Evolutionary conservation across 1,140 invertebrate species (phyloP).

Genomic region (Heliothis subflexa): DNA sequence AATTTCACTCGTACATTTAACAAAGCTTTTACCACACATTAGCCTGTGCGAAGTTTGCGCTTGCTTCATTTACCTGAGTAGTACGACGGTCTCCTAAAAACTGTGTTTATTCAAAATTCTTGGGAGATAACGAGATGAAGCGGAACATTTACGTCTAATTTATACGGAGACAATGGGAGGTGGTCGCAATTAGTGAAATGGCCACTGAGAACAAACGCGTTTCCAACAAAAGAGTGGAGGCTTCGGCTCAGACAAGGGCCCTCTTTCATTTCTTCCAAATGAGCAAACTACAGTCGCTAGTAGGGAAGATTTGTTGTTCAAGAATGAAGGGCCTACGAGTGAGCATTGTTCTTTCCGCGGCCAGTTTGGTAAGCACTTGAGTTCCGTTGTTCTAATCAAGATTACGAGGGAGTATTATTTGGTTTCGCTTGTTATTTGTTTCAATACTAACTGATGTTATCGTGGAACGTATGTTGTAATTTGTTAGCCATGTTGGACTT

Average conservation of each 20-base stretch:
- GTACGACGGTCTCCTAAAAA: constrained; percentile 35
- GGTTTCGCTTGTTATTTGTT: constrained; percentile 54
- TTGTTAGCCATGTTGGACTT: constrained; percentile 10
- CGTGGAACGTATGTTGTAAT: constrained; percentile 27
- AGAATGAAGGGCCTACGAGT: constrained; percentile 77
- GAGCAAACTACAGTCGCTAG: constrained; percentile 82
- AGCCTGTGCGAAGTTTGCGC: constrained; percentile 16
- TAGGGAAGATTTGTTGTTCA: constrained; percentile 81
- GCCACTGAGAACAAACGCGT: constrained; percentile 82
- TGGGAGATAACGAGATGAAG: constrained; percentile 57
- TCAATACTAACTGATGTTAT: constrained; percentile 45
- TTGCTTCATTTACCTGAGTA: constrained; percentile 43
- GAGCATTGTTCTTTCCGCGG: constrained; percentile 76
- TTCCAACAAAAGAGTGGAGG: constrained; percentile 77
- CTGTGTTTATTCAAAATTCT: constrained; percentile 48
- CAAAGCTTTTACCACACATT: constrained; percentile 36
- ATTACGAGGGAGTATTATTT: constrained; percentile 67
- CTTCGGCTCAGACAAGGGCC: constrained; percentile 70
- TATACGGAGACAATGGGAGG: constrained; percentile 77
- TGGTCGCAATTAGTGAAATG: constrained; percentile 85
- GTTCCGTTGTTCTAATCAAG: constrained; percentile 78
- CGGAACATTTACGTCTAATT: constrained; percentile 78
- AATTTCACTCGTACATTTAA: constrained; percentile 45
- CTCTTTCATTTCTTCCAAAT: constrained; percentile 85
- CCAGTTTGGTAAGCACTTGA: constrained; percentile 81